phyloP scores from a whole-genome alignment of 2,888 invertebrate species.

The Stegophylla sp. region DNA sequence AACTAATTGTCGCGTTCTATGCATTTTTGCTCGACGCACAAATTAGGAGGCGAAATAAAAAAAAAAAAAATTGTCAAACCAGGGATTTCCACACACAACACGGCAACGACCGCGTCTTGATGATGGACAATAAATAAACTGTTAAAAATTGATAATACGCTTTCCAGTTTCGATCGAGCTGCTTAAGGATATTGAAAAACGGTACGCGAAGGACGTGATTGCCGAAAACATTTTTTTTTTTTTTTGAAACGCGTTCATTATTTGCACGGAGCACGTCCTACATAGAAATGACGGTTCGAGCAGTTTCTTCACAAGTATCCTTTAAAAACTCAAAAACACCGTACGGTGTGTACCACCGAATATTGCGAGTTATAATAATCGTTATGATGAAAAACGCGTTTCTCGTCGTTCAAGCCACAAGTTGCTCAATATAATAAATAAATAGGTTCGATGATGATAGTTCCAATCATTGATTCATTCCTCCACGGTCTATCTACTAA shows the following conservation, averaged over 20 bases:
- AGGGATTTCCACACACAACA: constrained; percentile 32
- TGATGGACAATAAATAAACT: constrained; percentile 11
- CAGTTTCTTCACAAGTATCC: too few relatives aligned
- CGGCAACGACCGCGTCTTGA: not conserved
- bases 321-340: too few relatives aligned
- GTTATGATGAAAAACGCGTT: too few relatives aligned
- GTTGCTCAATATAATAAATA: too few relatives aligned
- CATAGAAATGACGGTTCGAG: too few relatives aligned
- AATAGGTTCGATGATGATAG: too few relatives aligned
- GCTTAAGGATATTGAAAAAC: not conserved
- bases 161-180: not conserved
- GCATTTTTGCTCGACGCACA: constrained; percentile 3
- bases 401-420: too few relatives aligned
- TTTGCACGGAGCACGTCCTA: too few relatives aligned
- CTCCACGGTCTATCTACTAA: too few relatives aligned
- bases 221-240: not conserved
- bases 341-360: too few relatives aligned
- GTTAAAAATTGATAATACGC: constrained; percentile 53
- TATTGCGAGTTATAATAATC: too few relatives aligned
- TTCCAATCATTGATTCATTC: too few relatives aligned
- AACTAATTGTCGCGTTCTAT: constrained; percentile 32
- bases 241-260: not conserved
- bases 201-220: constrained; percentile 16
- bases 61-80: constrained; percentile 9
- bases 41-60: not conserved